Conservation (phyloP, 2,797 vertebrate species). For the Cynopterus sphinx region DNA sequence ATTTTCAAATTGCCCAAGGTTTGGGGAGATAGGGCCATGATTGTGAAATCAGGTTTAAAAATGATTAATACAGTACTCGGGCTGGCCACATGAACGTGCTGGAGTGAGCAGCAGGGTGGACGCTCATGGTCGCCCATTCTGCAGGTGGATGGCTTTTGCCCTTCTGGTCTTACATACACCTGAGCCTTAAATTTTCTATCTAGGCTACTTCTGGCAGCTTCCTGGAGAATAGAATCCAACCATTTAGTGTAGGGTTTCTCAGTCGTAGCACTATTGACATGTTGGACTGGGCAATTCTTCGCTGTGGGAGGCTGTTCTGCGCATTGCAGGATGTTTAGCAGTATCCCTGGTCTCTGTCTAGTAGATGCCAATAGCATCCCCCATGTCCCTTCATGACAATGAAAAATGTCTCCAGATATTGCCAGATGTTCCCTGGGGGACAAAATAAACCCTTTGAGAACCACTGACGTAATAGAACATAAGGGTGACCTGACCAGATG, state of each 20-base stretch:
- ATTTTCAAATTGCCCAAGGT: conserved; percentile 73
- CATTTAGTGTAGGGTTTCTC: neutral
- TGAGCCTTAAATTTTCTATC: neutral
- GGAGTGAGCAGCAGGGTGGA: neutral
- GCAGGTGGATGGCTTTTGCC: neutral
- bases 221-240: neutral
- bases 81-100: neutral
- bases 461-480: neutral
- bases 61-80: neutral
- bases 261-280: neutral
- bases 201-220: neutral
- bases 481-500: neutral
- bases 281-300: neutral
- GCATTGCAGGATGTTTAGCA: neutral
- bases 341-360: neutral
- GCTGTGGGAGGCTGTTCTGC: neutral
- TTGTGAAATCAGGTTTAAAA: conserved; percentile 66
- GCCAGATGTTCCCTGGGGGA: neutral
- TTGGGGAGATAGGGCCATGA: conserved; percentile 15
- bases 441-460: neutral
- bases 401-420: neutral
- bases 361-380: neutral
- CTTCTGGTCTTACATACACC: neutral
- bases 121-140: neutral
- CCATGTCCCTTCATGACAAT: neutral